These are phyloP conservation scores for Metopolophium dirhodum DNA, from an alignment of 1,140 invertebrate species.

Conservation along the genomic window DNA sequence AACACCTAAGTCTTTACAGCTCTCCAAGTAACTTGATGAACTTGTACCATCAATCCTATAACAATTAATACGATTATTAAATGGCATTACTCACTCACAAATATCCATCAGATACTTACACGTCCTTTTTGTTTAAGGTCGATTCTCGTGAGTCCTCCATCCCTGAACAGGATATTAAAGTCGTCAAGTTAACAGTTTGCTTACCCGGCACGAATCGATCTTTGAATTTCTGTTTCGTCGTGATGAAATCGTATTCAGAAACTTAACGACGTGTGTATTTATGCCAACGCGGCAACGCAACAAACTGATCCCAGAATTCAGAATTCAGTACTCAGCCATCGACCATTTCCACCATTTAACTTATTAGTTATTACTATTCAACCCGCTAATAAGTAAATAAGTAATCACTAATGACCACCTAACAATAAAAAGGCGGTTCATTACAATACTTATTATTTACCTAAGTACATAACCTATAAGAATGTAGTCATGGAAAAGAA, in stretches of 20 bases:
- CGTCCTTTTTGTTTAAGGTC: background rate
- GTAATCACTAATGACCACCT: too few relatives aligned
- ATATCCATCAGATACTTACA: background rate
- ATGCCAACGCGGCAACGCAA: background rate
- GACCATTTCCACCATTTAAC: background rate
- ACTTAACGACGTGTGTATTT: background rate
- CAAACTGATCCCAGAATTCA: background rate
- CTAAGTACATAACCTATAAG: background rate
- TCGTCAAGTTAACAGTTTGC: background rate
- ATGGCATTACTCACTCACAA: background rate
- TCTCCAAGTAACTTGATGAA: background rate
- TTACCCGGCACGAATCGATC: background rate
- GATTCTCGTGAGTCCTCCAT: background rate
- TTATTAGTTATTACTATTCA: too few relatives aligned
- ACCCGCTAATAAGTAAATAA: too few relatives aligned
- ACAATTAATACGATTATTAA: background rate
- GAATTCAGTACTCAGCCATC: background rate
- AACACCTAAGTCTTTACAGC: slow-evolving; percentile 27
- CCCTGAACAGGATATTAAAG: background rate
- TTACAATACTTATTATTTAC: too few relatives aligned
- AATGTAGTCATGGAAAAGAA: background rate
- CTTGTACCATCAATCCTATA: background rate
- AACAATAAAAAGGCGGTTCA: background rate
- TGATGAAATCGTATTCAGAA: background rate
- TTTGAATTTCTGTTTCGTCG: background rate